Conservation (phyloP, 2,888 invertebrate species). For the Thalpophila matura region DNA sequence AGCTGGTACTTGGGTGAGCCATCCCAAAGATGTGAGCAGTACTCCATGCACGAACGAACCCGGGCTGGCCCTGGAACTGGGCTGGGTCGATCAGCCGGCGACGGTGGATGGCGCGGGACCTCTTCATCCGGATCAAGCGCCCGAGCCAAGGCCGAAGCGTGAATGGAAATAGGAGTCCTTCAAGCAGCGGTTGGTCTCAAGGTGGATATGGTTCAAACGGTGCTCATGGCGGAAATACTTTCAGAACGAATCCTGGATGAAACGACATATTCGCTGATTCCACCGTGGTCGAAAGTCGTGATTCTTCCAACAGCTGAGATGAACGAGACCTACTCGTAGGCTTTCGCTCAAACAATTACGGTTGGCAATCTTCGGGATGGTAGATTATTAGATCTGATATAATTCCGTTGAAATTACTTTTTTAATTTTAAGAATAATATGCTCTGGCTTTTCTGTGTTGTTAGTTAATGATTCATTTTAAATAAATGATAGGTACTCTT, state of each 20-base stretch:
- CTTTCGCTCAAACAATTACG: conserved; percentile 34
- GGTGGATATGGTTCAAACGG: conserved; percentile 21
- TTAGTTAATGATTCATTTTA: conserved; percentile 1
- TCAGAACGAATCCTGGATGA: conserved; percentile 31
- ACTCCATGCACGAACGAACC: too few species aligned
- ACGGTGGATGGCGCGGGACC: conserved; percentile 35
- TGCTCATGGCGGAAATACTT: conserved; percentile 13
- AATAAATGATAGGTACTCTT: too few species aligned
- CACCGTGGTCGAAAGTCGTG: conserved; percentile 18
- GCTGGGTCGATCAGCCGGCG: conserved; percentile 20
- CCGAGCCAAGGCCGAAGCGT: not conserved
- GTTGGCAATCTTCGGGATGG: conserved; percentile 60
- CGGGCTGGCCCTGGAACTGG: conserved; percentile 52
- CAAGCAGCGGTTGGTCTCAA: conserved; percentile 35
- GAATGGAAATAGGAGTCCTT: conserved; percentile 6
- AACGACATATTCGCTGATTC: conserved; percentile 42
- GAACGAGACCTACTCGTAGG: not conserved
- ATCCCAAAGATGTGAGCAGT: too few species aligned
- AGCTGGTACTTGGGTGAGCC: too few species aligned
- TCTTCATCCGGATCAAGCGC: conserved; percentile 12
- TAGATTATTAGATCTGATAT: conserved; percentile 17
- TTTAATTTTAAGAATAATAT: not conserved
- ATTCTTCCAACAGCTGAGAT: conserved; percentile 32
- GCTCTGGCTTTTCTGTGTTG: not conserved
- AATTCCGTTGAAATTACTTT: not conserved